Base-by-base conservation (phyloP, 2,888 invertebrate species). In the Cerceris rybyensis region DNA sequence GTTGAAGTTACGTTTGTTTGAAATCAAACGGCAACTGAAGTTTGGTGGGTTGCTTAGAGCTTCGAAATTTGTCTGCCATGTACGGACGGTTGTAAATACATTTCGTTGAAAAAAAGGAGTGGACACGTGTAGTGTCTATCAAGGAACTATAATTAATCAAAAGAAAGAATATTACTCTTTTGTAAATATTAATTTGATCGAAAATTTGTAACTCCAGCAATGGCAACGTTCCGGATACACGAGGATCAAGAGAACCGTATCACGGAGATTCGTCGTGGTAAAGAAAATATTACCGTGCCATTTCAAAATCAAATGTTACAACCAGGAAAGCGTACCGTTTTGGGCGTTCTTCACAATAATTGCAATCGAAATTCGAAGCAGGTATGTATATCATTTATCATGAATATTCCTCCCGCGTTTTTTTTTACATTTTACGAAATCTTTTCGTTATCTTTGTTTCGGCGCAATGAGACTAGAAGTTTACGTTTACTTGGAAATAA, bases 141-240 rank as follows among this genome's bases (percentile, higher is more conserved):
- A 57, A 57, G 43, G 57, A 55, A 14, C 50, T 49, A 67, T 70
- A 65, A 42, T 50, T 39, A 68, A 57, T 54, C 50, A 5, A 64
- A 72, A 55, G 54, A 55, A 65, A 52, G 57, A 67, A 55, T 16
- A 60, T 58, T 16, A 7, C 55, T 57, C 50, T 41, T 61, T 50
- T 66, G 68, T 68, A 78, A 72, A 75, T 61, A 74, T 41, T 69
- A 60, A 13, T 63, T 67, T 65, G 61, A 58, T 16, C 67, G 63
- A 65, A 68, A 79, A 80, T 76, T 64, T 67, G 17, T 55, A 59
- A 70, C 17, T 41, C 39, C 68, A 74, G 81, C 69, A 93, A 96
- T 96, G 96, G 96, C 96, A 93, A 94, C 95, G 86, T 95, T 96
- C 92, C 94, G 95, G 93, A 95, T 96, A 90, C 95, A 95, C 93